Evolutionary conservation across 1,140 invertebrate genomes (phyloP), one percentile per base, ranked within the genome.

Genomic region (Phortica variegata): DNA sequence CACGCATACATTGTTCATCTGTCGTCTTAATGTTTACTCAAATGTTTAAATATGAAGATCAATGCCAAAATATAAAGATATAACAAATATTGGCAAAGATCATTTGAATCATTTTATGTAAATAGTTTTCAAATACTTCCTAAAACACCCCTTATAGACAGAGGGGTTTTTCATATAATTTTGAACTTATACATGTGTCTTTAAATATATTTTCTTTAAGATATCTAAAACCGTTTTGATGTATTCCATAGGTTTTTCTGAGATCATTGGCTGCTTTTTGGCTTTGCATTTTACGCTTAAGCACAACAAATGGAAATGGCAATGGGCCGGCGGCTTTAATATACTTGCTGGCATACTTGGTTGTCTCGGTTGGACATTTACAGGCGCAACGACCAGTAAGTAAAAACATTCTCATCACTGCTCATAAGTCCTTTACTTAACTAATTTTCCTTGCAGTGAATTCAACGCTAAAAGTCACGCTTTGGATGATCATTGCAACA

Each of bases 311-410:
- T 65, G 70, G 55, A 77, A 76, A 47, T 77, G 71, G 60, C 59
- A 72, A 34, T 75, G 50, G 45, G 59, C 66, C 9, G 75, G 75
- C 6, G 42, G 58, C 37, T 77, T 74, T 31, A 77, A 78, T 49
- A 65, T 78, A n/a, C 38, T 77, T 3, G 74, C 76, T 16, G 74
- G 75, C 17, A 44, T 77, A 2, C 43, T 77, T 4, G 76, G 75
- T 20, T 77, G 73, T 39, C 43, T 65, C 15, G 73, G 71, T 3
- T 76, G 68, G 65, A 42, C 70, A 10, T 71, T 73, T 33, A 61
- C 58, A 2, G 58, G 52, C 19, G 50, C 49, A 0, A 47, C 61
- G n/a, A 39, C 49, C 12, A 61, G 56, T 65, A 41, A 57, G 39
- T 61, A n/a, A 0, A 1, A 9, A 5, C 0, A 19, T 7, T 15